Evolutionary conservation across 2,888 invertebrate species (phyloP), one percentile per base, ranked within the genome.

Genomic region (Anodontia alba): DNA sequence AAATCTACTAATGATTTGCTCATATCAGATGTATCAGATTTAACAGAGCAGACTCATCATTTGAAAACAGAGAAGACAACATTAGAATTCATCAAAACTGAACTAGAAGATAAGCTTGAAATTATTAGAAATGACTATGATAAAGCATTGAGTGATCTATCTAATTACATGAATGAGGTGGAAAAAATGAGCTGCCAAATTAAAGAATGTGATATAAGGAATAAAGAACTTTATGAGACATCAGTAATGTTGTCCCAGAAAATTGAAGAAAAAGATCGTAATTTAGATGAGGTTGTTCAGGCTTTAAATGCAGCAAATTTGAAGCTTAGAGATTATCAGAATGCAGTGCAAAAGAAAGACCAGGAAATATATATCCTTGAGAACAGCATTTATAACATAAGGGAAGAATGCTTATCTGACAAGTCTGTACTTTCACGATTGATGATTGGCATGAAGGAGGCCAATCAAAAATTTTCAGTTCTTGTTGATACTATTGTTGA

Each of bases 341-440:
- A 54, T 8, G 10, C 20, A 12, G 8, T 29, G 46, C 49, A 51
- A 49, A 71, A 31, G 20, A 70, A 78, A 43, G n/a, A 72, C 10
- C 17, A 73, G 42, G 80, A 80, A 66, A 36, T 68, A 51, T 12
- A 2, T 54, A 67, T 83, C n/a, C 72, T 84, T 3, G 57, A 76
- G 38, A 43, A 67, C 43, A 62, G 57, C 8, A 36, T 74, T 26
- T 33, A 20, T 42, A 66, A 73, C 7, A 17, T 79, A 26, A 74
- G 31, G 31, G 54, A 76, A 20, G 76, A 74, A 71, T 43, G 71
- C 26, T 43, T 57, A 26, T 84, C 84, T n/a, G 84, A 81, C n/a
- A 84, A 79, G 42, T 57, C 84, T 43, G 76, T 79, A n/a, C 29
- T 84, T 31, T 81, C 81, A 7, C 78, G 77, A 17, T 66, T 84